phyloP scores from a whole-genome alignment of 2,888 invertebrate species.

The Acanthoscelides obtectus region DNA sequence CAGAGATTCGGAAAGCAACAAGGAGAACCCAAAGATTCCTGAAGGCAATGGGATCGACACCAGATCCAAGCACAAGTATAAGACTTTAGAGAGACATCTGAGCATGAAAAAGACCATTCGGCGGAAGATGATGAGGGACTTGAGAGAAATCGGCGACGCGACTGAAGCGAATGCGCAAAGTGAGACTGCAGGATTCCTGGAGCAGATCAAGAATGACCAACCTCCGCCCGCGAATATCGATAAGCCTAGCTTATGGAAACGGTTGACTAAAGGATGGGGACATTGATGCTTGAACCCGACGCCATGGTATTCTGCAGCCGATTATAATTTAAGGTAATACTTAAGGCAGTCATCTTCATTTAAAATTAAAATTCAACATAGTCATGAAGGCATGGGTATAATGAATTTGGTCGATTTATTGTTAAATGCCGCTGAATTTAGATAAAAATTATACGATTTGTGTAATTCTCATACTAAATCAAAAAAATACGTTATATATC shows the following conservation, averaged over 20 bases:
- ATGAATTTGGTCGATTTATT: too few relatives aligned
- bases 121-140: conserved; percentile 80
- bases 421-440: too few relatives aligned
- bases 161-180: conserved; percentile 34
- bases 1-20: conserved; percentile 36
- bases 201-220: conserved; percentile 47
- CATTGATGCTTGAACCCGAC: conserved; percentile 22
- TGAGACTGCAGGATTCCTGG: conserved; percentile 42
- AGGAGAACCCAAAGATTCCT: conserved; percentile 47
- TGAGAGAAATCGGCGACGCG: conserved; percentile 58
- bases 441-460: too few relatives aligned
- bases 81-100: conserved; percentile 73
- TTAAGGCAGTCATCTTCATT: too few relatives aligned
- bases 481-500: too few relatives aligned
- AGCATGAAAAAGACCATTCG: conserved; percentile 85
- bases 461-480: too few relatives aligned
- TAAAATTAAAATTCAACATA: too few relatives aligned
- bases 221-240: conserved; percentile 47
- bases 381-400: too few relatives aligned
- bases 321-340: too few relatives aligned
- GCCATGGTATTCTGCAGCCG: not conserved
- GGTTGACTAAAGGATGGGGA: conserved; percentile 47
- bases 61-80: conserved; percentile 65
- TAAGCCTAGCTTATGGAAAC: conserved; percentile 47
- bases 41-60: conserved; percentile 38